Evolutionary conservation across 1,140 invertebrate genomes (phyloP).

Genomic region (Teleogryllus occipitalis): DNA sequence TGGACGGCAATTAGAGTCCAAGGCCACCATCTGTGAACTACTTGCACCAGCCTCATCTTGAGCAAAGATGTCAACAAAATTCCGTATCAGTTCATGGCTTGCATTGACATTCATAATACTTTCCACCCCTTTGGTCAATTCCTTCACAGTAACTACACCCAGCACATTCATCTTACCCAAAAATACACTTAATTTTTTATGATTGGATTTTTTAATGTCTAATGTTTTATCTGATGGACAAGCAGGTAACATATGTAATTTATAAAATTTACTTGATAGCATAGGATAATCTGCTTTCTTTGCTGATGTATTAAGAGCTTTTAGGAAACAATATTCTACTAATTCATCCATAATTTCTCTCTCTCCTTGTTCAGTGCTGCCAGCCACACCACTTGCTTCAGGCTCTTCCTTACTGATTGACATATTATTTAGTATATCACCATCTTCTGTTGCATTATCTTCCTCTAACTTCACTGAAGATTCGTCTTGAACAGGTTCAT

Average conservation of each 20-base stretch:
- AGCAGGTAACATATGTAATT: conserved; percentile 64
- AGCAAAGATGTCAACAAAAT: conserved; percentile 37
- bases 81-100: conserved; percentile 43
- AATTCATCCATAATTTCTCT: conserved; percentile 61
- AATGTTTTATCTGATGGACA: conserved; percentile 57
- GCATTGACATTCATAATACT: conserved; percentile 51
- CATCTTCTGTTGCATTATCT: background rate
- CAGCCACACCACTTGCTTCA: background rate
- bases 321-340: conserved; percentile 67
- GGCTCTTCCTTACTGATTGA: background rate
- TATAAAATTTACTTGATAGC: conserved; percentile 68
- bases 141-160: conserved; percentile 55
- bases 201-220: conserved; percentile 82
- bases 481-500: background rate
- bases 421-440: background rate
- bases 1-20: conserved; percentile 34
- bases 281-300: conserved; percentile 56
- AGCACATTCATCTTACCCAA: conserved; percentile 49
- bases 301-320: conserved; percentile 57
- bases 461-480: background rate
- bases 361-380: conserved; percentile 31
- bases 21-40: conserved; percentile 27
- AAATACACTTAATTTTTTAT: conserved; percentile 82
- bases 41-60: conserved; percentile 27
- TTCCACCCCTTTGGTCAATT: conserved; percentile 64